Base-by-base conservation (phyloP, 2,113 vertebrate genomes). In the Crocuta crocuta region DNA sequence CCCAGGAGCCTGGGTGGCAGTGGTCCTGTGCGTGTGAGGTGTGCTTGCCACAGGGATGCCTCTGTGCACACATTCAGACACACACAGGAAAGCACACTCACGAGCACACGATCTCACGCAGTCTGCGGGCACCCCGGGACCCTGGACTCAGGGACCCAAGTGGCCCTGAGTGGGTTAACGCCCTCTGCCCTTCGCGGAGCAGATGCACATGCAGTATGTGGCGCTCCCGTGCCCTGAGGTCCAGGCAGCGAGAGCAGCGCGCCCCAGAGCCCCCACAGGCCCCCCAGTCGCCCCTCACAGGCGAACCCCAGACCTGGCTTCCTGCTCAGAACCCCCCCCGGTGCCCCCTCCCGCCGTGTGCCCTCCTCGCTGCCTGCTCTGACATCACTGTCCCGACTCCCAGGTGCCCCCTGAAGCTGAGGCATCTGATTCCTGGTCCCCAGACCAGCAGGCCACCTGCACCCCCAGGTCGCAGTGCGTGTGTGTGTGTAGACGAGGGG, bases 271-370 rank as follows among this genome's bases (percentile, higher is more conserved):
- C 21, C 58, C 3, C 7, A 11, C 8, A 4, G 88, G 17, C 71
- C 2, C 0, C 3, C 39, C 0, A 0, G 5, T 24, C 26, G 4
- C 74, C n/a, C 12, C 35, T 5, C 28, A 1, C 39, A 8, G n/a
- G 7, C 21, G n/a, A 7, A 7, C 53, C 78, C 45, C 45, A 10
- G 39, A 10, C 82, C 35, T 7, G 0, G 33, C 19, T 15, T 84
- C 35, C 31, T 3, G 24, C 45, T 21, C 23, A 0, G 13, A 4
- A 5, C 55, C 80, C 31, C 11, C 21, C 31, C 11, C 24, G 3
- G 11, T 1, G 0, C 35, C 2, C 4, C 45, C 45, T 48, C 45
- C 45, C 45, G 5, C 45, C 45, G 39, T 39, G 39, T 39, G 45
- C 50, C 50, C 50, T 50, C 12, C 11, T 1, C 7, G 4, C 31